Percentiles rank a stretch among this genome's conserved stretches.
Conservation (phyloP, 2,113 vertebrate genomes). For the Ameiurus melas region DNA sequence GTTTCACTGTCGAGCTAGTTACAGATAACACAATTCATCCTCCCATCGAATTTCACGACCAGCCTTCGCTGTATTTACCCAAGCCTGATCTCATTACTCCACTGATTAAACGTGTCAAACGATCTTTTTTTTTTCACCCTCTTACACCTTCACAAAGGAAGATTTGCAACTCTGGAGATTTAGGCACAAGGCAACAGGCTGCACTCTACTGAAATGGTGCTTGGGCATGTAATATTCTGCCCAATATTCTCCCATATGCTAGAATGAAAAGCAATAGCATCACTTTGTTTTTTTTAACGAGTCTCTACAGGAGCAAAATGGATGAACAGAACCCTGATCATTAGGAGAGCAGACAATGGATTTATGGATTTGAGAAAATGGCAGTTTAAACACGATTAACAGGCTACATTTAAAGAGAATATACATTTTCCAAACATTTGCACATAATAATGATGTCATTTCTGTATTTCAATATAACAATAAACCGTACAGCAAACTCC, state of each 20-base stretch:
- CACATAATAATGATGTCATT: not conserved
- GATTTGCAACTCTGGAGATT: not conserved
- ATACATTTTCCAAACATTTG: not conserved
- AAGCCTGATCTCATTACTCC: not conserved
- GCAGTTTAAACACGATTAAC: not conserved
- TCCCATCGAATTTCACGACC: not conserved
- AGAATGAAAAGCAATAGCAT: not conserved
- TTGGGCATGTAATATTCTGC: not conserved
- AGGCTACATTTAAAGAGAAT: not conserved
- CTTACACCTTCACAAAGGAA: not conserved
- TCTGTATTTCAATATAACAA: not conserved
- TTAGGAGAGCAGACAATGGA: not conserved
- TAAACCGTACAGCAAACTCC: not conserved
- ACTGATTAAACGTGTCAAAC: not conserved
- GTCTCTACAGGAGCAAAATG: not conserved
- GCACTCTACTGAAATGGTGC: not conserved
- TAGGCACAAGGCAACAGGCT: not conserved
- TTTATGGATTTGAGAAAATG: not conserved
- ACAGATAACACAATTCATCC: not conserved
- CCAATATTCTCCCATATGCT: not conserved
- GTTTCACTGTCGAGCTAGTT: not conserved
- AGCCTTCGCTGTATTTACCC: not conserved
- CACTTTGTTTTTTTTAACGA: not conserved
- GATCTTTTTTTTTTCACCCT: not conserved
- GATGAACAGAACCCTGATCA: not conserved